Evolutionary conservation across 2,888 invertebrate genomes (phyloP).

Genomic region (Hyalella azteca): DNA sequence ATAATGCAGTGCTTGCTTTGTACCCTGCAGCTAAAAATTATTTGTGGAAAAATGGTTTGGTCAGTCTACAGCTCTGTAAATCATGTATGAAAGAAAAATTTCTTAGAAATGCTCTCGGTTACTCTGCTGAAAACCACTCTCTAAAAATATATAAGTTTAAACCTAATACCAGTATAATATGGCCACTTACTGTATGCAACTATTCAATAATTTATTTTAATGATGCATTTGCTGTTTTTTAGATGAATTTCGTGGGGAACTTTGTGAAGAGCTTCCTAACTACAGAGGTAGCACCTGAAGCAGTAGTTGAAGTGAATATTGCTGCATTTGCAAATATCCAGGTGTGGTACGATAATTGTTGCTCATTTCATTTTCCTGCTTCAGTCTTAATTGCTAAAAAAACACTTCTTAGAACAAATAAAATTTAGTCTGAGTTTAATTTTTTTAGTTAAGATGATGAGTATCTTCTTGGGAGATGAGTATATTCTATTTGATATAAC

Average conservation of each 20-base stretch:
- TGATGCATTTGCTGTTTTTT: not conserved
- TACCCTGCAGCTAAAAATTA: too few relatives aligned
- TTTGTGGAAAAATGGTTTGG: too few relatives aligned
- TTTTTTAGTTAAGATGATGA: not conserved
- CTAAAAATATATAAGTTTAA: too few relatives aligned
- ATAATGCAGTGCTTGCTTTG: too few relatives aligned
- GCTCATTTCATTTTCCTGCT: too few relatives aligned
- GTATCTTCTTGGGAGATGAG: not conserved
- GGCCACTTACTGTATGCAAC: too few relatives aligned
- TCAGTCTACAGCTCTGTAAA: too few relatives aligned
- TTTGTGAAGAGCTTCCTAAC: not conserved
- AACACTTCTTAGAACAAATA: not conserved
- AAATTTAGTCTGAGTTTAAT: not conserved
- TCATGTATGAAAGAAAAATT: too few relatives aligned
- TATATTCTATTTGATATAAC: not conserved
- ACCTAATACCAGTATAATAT: too few relatives aligned
- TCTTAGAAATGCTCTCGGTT: too few relatives aligned
- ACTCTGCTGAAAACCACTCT: too few relatives aligned
- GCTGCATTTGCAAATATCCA: constrained; percentile 10
- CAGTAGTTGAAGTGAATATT: constrained; percentile 30
- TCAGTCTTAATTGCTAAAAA: not conserved
- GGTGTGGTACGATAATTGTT: not conserved
- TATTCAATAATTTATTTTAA: not conserved
- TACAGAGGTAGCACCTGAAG: constrained; percentile 25
- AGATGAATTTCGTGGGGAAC: constrained; percentile 23